Base-by-base conservation (phyloP, 2,797 vertebrate species). In the Sebastes vulpes region DNA sequence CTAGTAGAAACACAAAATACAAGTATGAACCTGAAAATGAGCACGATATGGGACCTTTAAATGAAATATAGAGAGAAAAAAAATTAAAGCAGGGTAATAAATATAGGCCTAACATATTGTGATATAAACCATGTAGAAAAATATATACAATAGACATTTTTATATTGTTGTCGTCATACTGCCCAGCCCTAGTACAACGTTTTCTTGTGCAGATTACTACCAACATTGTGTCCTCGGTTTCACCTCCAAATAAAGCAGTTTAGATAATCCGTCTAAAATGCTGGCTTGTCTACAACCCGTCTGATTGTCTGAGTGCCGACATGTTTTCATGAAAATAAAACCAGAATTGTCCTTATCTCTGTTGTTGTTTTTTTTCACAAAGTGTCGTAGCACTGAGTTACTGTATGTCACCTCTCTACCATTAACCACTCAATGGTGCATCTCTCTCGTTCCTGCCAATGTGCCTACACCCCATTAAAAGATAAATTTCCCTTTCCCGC, bases 401-500 rank as follows among this genome's bases (percentile, higher is more conserved):
- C 20, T 60, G n/a, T 21, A 58, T 75, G 16, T 58, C 65, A 54
- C 50, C 21, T 76, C 29, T 60, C 63, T 60, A 10, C 46, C 79
- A 83, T 86, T 75, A 75, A 57, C 59, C 61, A 54, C 31, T 50
- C 66, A 81, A 60, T 77, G 74, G 32, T 23, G 82, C 76, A 65
- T 68, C 20, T 38, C 18, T 32, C 52, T 35, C 18, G 1, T 64
- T 50, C 52, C 56, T 50, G 58, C 11, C 59, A 79, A 35, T 77
- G 52, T 65, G 50, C 9, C 71, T 61, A 52, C 61, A 56, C 3
- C 59, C 18, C 72, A 81, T 79, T 71, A 59, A 80, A 67, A 81
- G 59, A 86, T 74, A 61, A 48, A 78, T 79, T 11, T 75, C 18
- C 81, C 84, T 65, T 65, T 71, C 75, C 73, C 66, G 67, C n/a